phyloP scores from a whole-genome alignment of 2,797 vertebrate genomes.

The Pseudopleuronectes americanus region DNA sequence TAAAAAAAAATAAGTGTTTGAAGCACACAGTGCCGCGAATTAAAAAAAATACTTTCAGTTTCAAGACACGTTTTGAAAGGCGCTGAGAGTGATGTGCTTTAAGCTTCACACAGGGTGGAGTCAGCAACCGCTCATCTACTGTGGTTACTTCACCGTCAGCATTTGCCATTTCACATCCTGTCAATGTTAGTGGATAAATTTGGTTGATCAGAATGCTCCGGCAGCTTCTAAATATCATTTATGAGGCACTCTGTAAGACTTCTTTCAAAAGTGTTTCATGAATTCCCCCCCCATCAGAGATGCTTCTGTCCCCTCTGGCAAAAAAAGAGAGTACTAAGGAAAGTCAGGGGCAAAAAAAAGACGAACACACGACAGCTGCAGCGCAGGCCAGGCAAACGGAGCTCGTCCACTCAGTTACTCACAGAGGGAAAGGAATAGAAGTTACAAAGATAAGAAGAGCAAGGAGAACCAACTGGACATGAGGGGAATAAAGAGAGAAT shows the following conservation, averaged over 20 bases:
- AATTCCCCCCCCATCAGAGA: conserved; percentile 32
- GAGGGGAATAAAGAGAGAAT: conserved; percentile 88
- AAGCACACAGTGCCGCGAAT: conserved; percentile 33
- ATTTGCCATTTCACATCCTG: background rate
- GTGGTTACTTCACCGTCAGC: conserved; percentile 22
- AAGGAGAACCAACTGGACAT: conserved; percentile 93
- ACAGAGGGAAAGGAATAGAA: conserved; percentile 94
- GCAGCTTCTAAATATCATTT: conserved; percentile 11
- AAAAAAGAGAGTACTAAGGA: conserved; percentile 61
- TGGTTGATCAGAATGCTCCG: background rate
- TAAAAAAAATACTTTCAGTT: conserved; percentile 24
- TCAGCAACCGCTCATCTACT: conserved; percentile 18
- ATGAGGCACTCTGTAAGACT: conserved; percentile 54
- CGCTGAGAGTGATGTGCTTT: conserved; percentile 54
- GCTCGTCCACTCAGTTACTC: conserved; percentile 89
- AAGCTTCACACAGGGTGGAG: conserved; percentile 32
- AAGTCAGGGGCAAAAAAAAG: conserved; percentile 39
- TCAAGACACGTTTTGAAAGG: conserved; percentile 73
- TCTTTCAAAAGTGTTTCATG: conserved; percentile 71
- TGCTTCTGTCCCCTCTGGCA: conserved; percentile 70
- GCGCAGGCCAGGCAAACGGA: conserved; percentile 81
- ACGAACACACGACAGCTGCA: conserved; percentile 84
- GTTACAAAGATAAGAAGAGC: conserved; percentile 96
- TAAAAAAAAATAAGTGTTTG: conserved; percentile 23
- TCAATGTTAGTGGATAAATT: conserved; percentile 11